phyloP scores from a whole-genome alignment of 2,797 vertebrate species.

The Xyrichtys novacula region DNA sequence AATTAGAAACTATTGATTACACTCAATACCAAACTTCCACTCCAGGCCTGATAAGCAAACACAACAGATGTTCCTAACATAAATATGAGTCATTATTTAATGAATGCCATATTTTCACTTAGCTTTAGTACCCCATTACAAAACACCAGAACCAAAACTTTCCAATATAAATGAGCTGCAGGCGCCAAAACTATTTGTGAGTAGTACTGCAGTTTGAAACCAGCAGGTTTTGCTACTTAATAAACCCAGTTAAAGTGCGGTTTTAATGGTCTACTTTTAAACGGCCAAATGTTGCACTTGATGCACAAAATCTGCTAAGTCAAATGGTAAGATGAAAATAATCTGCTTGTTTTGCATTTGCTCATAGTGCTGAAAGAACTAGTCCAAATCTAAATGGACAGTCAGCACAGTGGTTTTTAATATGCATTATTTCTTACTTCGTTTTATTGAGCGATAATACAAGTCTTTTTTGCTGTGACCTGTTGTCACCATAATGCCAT shows the following conservation, averaged over 20 bases:
- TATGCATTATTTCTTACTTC: not conserved
- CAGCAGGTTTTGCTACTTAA: slow-evolving; percentile 9
- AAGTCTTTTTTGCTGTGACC: too few relatives aligned
- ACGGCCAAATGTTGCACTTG: not conserved
- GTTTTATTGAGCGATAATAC: too few relatives aligned
- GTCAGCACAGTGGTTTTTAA: not conserved
- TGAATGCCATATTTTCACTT: slow-evolving; percentile 60
- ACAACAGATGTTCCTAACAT: slow-evolving; percentile 74
- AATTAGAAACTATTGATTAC: slow-evolving; percentile 82
- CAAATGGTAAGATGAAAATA: not conserved
- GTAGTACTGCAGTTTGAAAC: slow-evolving; percentile 4
- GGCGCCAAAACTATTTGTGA: not conserved
- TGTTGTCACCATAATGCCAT: too few relatives aligned
- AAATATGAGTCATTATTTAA: slow-evolving; percentile 66
- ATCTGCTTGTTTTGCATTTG: too few relatives aligned
- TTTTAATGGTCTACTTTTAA: not conserved
- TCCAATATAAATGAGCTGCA: slow-evolving; percentile 49
- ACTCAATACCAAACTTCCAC: slow-evolving; percentile 66
- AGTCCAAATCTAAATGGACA: not conserved
- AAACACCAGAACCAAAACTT: slow-evolving; percentile 33
- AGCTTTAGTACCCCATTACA: slow-evolving; percentile 45
- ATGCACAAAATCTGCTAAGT: not conserved
- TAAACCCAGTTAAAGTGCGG: not conserved
- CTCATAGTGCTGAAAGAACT: not conserved
- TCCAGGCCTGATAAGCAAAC: slow-evolving; percentile 61